Percentiles rank a stretch among this genome's conserved stretches.
Evolutionary conservation across 1,140 invertebrate genomes (phyloP).

Genomic region (Temnothorax curvispinosus): DNA sequence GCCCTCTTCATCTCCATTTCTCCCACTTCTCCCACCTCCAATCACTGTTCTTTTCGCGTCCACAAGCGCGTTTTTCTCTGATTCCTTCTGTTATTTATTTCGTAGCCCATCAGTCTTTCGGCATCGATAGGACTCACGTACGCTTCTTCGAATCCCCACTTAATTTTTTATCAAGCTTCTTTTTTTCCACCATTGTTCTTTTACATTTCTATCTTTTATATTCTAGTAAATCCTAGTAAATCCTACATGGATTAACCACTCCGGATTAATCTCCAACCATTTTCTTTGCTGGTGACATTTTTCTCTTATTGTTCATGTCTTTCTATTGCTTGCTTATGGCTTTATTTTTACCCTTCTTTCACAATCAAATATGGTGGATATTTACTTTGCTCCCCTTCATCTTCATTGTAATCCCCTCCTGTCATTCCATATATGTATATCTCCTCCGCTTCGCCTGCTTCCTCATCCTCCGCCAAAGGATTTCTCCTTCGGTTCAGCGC

Average conservation of each 20-base stretch:
- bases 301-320: not conserved
- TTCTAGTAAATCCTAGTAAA: not conserved
- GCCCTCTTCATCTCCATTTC: slow-evolving; percentile 47
- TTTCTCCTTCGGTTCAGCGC: slow-evolving; percentile 6
- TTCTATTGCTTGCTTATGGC: slow-evolving; percentile 4
- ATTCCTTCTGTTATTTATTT: not conserved
- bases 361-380: not conserved
- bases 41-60: slow-evolving; percentile 20
- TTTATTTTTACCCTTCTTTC: slow-evolving; percentile 22
- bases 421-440: slow-evolving; percentile 22
- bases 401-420: slow-evolving; percentile 36
- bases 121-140: not conserved
- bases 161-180: not conserved
- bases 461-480: slow-evolving; percentile 12
- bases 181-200: not conserved
- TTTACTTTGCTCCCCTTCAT: slow-evolving; percentile 33
- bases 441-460: not conserved
- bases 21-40: not conserved
- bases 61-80: not conserved
- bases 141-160: slow-evolving; percentile 9
- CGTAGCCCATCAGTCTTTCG: no score
- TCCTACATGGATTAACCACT: not conserved
- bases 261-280: not conserved
- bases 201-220: not conserved
- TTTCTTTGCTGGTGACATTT: not conserved